Evolutionary conservation across 2,888 invertebrate genomes (phyloP).

Genomic region (Himalopsyche japonica): DNA sequence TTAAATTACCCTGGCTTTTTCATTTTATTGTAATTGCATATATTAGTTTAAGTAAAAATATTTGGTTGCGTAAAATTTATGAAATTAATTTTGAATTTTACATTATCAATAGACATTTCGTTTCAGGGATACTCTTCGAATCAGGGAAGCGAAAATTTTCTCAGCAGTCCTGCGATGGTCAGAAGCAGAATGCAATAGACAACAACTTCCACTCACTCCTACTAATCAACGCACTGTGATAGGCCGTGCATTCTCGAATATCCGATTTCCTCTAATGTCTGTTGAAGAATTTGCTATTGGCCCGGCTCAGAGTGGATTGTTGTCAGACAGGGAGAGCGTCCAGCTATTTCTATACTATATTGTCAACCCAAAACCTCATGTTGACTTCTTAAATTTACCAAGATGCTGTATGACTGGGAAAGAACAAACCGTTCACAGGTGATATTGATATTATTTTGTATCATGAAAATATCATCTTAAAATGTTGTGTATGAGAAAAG

Average conservation of each 20-base stretch:
- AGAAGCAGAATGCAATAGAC: constrained; percentile 72
- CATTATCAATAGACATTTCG: neutral
- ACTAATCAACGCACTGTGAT: constrained; percentile 71
- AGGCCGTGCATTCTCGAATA: constrained; percentile 70
- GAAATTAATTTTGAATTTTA: no score
- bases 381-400: constrained; percentile 71
- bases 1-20: no score
- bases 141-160: constrained; percentile 78
- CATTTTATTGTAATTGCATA: no score
- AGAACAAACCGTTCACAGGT: constrained; percentile 69
- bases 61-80: no score
- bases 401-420: constrained; percentile 79
- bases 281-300: constrained; percentile 83
- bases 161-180: constrained; percentile 75
- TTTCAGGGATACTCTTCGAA: constrained; percentile 74
- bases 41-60: no score
- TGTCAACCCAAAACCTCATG: constrained; percentile 75
- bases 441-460: neutral
- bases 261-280: constrained; percentile 83
- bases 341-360: constrained; percentile 72
- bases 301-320: constrained; percentile 73
- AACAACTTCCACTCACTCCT: constrained; percentile 66
- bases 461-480: no score
- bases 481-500: no score
- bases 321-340: constrained; percentile 77